Evolutionary conservation across 2,113 vertebrate genomes (phyloP).

Genomic region (Chaetorhynchus papuensis): DNA sequence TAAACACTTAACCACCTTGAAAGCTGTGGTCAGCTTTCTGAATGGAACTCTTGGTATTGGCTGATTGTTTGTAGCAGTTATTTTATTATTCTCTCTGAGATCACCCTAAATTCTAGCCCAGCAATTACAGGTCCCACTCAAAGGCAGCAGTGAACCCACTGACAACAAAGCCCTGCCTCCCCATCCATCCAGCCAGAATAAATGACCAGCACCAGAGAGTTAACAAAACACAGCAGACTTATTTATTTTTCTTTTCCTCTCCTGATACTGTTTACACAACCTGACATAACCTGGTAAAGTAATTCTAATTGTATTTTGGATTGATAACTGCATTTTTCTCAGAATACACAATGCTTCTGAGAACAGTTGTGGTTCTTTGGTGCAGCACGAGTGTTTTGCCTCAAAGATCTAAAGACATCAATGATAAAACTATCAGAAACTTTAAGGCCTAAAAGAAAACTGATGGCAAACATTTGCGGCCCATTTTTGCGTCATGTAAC

Average conservation of each 20-base stretch:
- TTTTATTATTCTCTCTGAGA: background rate
- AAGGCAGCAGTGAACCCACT: background rate
- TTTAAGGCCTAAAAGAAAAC: conserved; percentile 28
- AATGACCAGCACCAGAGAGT: background rate
- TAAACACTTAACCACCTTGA: background rate
- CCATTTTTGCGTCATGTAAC: background rate
- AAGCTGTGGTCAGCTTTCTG: background rate
- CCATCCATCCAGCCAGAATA: background rate
- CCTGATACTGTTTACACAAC: conserved; percentile 49
- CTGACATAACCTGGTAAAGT: conserved; percentile 52
- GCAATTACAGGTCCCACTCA: background rate
- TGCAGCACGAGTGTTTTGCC: background rate
- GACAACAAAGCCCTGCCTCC: background rate
- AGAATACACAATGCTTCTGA: conserved; percentile 4
- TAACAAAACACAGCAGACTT: conserved; percentile 10
- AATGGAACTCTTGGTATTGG: background rate
- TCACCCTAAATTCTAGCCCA: background rate
- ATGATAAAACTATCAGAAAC: conserved; percentile 19
- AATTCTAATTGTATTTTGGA: conserved; percentile 57
- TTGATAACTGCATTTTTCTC: conserved; percentile 49
- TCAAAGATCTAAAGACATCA: background rate
- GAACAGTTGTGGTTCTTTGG: background rate
- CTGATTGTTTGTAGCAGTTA: background rate
- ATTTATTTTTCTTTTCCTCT: conserved; percentile 45
- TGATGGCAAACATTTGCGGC: conserved; percentile 11